Evolutionary conservation across 2,113 vertebrate genomes (phyloP), one percentile per base, ranked within the genome.

Genomic region (Neolamprologus devosi): DNA sequence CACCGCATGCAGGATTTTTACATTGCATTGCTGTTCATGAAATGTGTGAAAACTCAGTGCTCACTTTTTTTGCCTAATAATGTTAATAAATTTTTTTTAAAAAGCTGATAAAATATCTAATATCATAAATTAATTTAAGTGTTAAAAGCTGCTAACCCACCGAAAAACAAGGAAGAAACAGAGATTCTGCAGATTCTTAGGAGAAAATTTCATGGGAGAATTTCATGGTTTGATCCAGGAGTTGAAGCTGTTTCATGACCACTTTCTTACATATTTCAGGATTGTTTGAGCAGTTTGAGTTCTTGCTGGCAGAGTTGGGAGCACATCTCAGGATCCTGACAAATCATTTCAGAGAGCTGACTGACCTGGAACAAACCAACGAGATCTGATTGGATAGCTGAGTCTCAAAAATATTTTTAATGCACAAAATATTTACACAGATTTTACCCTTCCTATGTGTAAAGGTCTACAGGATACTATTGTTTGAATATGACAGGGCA

Each of bases 291-390:
- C 58, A 63, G 58, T 33, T 33, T 63, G 28, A 63, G 58, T 19
- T 33, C 28, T 63, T 63, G 3, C 28, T 35, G 16, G 58, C 58
- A 63, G 58, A 63, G 58, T 2, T 11, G 58, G 58, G 5, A 60
- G 28, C 58, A 60, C 28, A 7, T 60, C 28, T 33, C 28, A 60
- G 58, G 28, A 60, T 19, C 28, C 5, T 3, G 58, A 35, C 9
- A 63, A 63, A 63, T 63, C 9, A 63, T 63, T 11, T 63, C 28
- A 63, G 16, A 33, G 4, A 63, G 16, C 58, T 33, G 16, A 33
- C 6, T 19, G 28, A 63, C 58, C 58, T 30, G 16, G 28, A 60
- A 0, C 28, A 7, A 30, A 63, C 28, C 58, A 11, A 4, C 0
- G 17, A 63, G 58, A 63, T 63, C 28, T 63, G 28, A 63, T 19